These are phyloP conservation scores for Alectoris magna DNA, from an alignment of 2,797 vertebrate genomes.

Conservation along the genomic window DNA sequence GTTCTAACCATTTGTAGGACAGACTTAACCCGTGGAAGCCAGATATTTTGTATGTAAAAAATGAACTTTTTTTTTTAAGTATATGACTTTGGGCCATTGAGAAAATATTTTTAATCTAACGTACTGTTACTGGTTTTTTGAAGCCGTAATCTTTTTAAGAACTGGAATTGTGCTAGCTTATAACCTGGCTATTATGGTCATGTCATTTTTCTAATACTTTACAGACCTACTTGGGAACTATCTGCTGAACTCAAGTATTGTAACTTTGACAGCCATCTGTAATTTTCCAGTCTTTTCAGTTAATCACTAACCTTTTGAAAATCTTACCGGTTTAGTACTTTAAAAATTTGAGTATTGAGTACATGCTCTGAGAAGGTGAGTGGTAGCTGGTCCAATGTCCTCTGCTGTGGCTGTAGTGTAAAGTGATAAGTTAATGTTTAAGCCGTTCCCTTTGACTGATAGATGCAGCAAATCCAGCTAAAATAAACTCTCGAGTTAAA, in stretches of 20 bases:
- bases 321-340: conserved; percentile 49
- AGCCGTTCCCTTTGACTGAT: conserved; percentile 2
- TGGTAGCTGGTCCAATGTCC: conserved; percentile 62
- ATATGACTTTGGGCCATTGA: background rate
- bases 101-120: background rate
- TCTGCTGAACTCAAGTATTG: background rate
- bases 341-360: conserved; percentile 16
- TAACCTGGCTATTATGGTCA: background rate
- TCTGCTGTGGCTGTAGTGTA: conserved; percentile 32
- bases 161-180: background rate
- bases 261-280: background rate
- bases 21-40: background rate
- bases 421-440: conserved; percentile 61
- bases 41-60: background rate
- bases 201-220: background rate
- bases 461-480: background rate
- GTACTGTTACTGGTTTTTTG: background rate
- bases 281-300: conserved; percentile 2
- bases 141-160: background rate
- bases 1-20: background rate
- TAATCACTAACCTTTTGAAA: conserved; percentile 48
- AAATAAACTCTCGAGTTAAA: conserved; percentile 47
- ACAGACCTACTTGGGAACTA: background rate
- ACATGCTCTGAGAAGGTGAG: conserved; percentile 23
- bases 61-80: too few relatives aligned